Conservation (phyloP, 30 jellyfish, hydroid and myxozoan species). For the Aurelia sp. region DNA sequence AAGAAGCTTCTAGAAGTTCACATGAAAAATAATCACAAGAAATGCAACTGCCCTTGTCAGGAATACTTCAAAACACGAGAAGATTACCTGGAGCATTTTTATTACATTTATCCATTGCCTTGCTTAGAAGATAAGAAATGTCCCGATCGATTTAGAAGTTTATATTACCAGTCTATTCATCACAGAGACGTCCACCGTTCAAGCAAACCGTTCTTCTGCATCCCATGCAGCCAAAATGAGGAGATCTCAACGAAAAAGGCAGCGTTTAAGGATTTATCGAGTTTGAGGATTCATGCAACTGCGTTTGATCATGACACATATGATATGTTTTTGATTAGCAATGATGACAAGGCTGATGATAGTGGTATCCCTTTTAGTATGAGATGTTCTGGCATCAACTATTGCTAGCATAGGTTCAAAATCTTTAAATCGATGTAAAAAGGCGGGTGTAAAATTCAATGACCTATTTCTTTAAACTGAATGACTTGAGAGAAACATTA, state of each 20-base stretch:
- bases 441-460: too few species aligned
- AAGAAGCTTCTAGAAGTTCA: conserved; percentile 68
- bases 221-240: conserved; percentile 57
- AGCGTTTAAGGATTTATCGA: conserved; percentile 52
- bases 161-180: conserved; percentile 77
- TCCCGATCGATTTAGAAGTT: conserved; percentile 88
- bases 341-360: conserved; percentile 28
- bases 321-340: conserved; percentile 47
- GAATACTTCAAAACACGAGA: conserved; percentile 74
- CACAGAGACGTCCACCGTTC: conserved; percentile 69
- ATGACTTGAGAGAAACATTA: too few species aligned
- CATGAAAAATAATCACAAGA: conserved; percentile 73
- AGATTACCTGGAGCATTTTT: conserved; percentile 81
- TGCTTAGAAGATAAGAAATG: conserved; percentile 79
- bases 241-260: background rate
- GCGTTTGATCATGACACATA: conserved; percentile 59
- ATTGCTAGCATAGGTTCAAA: too few species aligned
- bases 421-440: too few species aligned
- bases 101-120: conserved; percentile 73
- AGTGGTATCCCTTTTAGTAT: conserved; percentile 42
- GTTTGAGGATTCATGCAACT: conserved; percentile 66
- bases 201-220: conserved; percentile 72
- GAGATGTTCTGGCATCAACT: conserved; percentile 64
- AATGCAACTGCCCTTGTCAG: conserved; percentile 86
- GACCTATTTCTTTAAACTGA: too few species aligned